phyloP scores from a whole-genome alignment of 1,140 invertebrate genomes.

The Cydia pomonella region DNA sequence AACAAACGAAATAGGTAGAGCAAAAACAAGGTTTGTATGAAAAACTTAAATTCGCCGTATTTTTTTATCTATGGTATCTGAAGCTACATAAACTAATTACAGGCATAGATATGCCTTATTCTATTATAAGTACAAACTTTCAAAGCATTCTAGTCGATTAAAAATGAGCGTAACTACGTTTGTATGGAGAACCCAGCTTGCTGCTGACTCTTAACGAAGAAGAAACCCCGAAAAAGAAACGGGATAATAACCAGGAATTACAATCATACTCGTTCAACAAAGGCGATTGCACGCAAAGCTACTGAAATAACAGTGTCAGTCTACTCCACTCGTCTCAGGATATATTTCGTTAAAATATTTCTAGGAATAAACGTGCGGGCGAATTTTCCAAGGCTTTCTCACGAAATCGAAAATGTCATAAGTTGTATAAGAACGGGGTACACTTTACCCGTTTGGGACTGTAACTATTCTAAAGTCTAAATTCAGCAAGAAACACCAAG shows the following conservation, averaged over 20 bases:
- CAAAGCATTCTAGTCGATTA: too few species aligned
- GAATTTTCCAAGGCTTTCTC: background rate
- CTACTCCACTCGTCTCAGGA: background rate
- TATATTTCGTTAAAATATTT: constrained; percentile 2
- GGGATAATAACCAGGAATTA: background rate
- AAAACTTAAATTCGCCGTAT: too few species aligned
- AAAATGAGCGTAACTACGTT: too few species aligned
- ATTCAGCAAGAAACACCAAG: background rate
- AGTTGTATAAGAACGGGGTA: background rate
- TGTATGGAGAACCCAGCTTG: too few species aligned
- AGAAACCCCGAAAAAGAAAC: too few species aligned
- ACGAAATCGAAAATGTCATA: background rate
- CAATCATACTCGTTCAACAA: background rate
- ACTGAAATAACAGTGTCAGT: background rate
- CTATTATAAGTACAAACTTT: too few species aligned
- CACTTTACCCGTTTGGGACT: background rate
- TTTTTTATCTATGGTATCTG: too few species aligned
- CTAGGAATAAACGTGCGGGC: background rate
- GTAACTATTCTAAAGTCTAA: background rate
- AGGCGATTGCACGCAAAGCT: background rate
- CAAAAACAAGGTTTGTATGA: too few species aligned
- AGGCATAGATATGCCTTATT: too few species aligned
- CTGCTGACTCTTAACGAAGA: too few species aligned
- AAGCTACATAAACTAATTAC: too few species aligned
- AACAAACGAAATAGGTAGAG: too few species aligned